Conservation (phyloP, 92 coral and sea anemone genomes). For the Phenganax stokvisi region DNA sequence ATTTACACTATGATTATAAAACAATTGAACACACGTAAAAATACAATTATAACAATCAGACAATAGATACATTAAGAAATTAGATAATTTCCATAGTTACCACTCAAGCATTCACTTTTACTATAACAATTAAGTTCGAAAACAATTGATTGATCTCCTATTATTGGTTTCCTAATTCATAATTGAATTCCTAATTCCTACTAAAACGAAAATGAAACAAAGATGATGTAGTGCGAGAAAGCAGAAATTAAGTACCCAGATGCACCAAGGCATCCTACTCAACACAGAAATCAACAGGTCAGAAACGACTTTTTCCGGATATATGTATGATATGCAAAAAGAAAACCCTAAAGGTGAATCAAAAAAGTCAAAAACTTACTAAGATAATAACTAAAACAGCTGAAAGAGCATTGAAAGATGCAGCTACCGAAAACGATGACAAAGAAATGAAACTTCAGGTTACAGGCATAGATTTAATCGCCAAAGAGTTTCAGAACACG, state of each 20-base stretch:
- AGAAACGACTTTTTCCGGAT: neutral
- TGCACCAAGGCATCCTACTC: no score
- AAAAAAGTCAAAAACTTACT: neutral
- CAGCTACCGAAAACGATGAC: neutral
- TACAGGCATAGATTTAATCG: neutral
- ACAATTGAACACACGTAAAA: no score
- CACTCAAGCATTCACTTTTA: no score
- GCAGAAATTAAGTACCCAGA: neutral
- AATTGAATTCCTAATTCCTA: no score
- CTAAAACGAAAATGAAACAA: neutral
- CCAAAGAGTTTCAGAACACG: conserved; percentile 4
- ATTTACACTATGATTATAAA: no score
- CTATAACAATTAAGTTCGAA: no score
- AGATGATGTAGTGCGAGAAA: neutral
- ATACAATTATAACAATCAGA: no score
- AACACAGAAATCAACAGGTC: neutral
- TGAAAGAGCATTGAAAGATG: neutral
- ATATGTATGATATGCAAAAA: neutral
- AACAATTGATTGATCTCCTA: no score
- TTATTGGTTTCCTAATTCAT: no score
- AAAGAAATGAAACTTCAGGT: neutral
- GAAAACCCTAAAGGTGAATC: neutral
- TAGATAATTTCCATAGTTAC: no score
- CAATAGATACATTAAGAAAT: no score
- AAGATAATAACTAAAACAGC: neutral